These are phyloP conservation scores for Actenoides hombroni DNA, from an alignment of 2,113 vertebrate genomes.

Conservation along the genomic window DNA sequence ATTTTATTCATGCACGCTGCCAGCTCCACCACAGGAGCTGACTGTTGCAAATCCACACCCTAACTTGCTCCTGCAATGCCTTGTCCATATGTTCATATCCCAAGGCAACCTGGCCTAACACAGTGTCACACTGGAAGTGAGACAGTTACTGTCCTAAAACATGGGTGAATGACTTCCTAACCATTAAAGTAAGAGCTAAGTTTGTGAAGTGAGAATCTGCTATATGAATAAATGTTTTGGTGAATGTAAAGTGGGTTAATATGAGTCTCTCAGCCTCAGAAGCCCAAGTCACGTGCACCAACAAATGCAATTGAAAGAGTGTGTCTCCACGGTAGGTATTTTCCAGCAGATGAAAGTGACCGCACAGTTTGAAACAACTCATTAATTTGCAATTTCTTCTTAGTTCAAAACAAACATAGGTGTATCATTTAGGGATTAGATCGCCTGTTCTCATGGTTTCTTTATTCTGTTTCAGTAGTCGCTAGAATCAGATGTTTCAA, in stretches of 20 bases:
- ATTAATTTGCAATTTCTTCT: constrained; percentile 39
- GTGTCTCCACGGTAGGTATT: constrained; percentile 9
- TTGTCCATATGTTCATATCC: neutral
- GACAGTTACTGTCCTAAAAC: neutral
- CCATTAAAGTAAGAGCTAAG: neutral
- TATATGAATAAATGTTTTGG: neutral
- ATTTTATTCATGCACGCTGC: neutral
- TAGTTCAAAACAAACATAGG: neutral
- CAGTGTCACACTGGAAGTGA: neutral
- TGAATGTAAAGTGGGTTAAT: neutral
- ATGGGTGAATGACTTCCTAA: neutral
- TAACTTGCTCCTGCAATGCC: neutral
- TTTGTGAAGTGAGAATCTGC: neutral
- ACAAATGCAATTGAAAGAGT: constrained; percentile 24
- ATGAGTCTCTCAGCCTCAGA: neutral
- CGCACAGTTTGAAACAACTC: constrained; percentile 22
- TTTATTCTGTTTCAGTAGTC: neutral
- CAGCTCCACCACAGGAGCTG: neutral
- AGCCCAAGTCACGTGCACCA: neutral
- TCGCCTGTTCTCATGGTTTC: neutral
- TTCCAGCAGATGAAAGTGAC: constrained; percentile 55
- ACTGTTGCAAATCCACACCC: neutral
- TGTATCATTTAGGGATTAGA: neutral
- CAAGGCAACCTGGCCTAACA: neutral
- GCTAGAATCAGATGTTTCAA: neutral